Percentiles rank a stretch among this genome's conserved stretches.
These are phyloP conservation scores for Peromyscus leucopus DNA, from an alignment of 2,113 vertebrate genomes.

Conservation along the genomic window DNA sequence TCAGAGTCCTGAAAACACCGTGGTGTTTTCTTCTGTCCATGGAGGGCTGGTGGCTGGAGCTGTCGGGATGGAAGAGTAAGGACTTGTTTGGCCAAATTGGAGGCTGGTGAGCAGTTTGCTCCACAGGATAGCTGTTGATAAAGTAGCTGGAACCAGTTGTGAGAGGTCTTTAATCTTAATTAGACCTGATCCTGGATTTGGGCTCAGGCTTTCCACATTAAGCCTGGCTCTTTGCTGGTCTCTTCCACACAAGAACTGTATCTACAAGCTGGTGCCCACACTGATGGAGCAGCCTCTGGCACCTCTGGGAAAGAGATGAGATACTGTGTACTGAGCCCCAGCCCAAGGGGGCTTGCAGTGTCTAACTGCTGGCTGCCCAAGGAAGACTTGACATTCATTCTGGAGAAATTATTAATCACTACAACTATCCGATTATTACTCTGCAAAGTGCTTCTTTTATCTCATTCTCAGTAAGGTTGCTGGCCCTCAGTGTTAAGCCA, in stretches of 20 bases:
- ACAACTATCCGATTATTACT: slow-evolving; percentile 1
- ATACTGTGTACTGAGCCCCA: not conserved
- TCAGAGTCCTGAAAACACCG: not conserved
- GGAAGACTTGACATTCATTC: slow-evolving; percentile 27
- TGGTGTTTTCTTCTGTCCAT: slow-evolving; percentile 14
- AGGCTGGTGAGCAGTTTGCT: slow-evolving; percentile 76
- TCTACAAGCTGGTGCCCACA: not conserved
- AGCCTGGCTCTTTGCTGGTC: slow-evolving; percentile 63
- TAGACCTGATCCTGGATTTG: slow-evolving; percentile 87
- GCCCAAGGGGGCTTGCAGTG: not conserved
- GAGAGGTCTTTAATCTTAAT: slow-evolving; percentile 87
- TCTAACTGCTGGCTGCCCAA: slow-evolving; percentile 49
- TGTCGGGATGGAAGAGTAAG: slow-evolving; percentile 61
- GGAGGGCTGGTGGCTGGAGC: not conserved
- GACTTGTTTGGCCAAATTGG: not conserved
- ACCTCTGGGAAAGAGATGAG: not conserved
- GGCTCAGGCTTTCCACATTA: slow-evolving; percentile 83
- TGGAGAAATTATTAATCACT: slow-evolving; percentile 74
- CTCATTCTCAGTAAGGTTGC: slow-evolving; percentile 34
- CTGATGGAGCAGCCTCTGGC: not conserved
- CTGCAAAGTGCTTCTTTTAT: slow-evolving; percentile 46
- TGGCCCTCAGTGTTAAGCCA: slow-evolving; percentile 25
- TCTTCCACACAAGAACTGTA: slow-evolving; percentile 78
- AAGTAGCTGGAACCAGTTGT: slow-evolving; percentile 83
- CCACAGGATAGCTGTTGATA: slow-evolving; percentile 85